Evolutionary conservation across 2,797 vertebrate species (phyloP), one percentile per base, ranked within the genome.

Genomic region (Acropternis orthonyx): DNA sequence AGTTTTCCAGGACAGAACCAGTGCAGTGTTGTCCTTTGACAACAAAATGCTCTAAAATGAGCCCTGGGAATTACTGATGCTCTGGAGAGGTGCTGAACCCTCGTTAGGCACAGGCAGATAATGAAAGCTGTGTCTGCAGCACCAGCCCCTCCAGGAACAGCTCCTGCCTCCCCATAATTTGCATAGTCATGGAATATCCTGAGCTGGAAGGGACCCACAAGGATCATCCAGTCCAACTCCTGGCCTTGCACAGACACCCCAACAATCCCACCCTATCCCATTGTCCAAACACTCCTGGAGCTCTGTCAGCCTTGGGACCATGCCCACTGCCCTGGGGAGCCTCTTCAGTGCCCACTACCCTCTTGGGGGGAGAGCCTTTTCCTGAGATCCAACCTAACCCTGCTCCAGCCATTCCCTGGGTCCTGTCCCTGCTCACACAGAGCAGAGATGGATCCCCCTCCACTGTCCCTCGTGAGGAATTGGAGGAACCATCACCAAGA

Each of bases 81-180:
- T 59, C 4, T 56, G 0, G 62, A 26, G 37, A 55, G 26, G 13
- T 75, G 10, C 27, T 0, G 12, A 67, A 79, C 27, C 30, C 43
- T 79, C 7, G 0, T 78, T 56, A 43, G 30, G 48, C 32, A 59
- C 20, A 1, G 0, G 13, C 24, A 7, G 51, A 12, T 74, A 43
- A 44, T 1, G 9, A 59, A 51, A 55, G 74, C 46, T 13, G 43
- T 8, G 9, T 39, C 36, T 0, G 2, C 15, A 61, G 32, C 8
- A 2, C 37, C 61, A 28, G 13, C n/a, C 28, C 12, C 26, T 62
- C 36, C 34, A 7, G 37, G n/a, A 63, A 21, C 3, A 0, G 27
- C 9, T 63, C 43, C 49, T 15, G 3, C 44, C 49, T 41, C 27
- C 34, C 34, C 0, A 0, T 14, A 6, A 39, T 34, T 43, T 44